These are phyloP conservation scores for Odocoileus virginianus DNA, from an alignment of 2,113 vertebrate genomes.

Conservation along the genomic window DNA sequence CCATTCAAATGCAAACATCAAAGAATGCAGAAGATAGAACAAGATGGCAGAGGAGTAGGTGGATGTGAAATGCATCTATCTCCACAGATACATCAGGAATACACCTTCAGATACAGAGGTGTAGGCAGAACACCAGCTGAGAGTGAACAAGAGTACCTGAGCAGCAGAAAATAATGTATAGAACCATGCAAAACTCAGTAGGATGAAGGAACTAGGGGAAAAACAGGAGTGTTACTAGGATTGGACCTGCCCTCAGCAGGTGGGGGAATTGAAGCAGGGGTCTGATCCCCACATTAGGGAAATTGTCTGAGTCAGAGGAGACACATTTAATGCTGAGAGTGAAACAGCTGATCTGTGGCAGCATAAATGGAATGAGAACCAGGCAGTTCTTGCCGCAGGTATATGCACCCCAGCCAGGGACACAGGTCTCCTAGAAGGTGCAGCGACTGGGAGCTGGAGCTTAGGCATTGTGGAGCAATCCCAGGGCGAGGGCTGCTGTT, in stretches of 20 bases:
- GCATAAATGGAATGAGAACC: not conserved
- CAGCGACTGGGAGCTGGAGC: not conserved
- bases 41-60: not conserved
- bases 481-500: not conserved
- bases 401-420: not conserved
- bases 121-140: not conserved
- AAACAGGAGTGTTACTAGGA: not conserved
- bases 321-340: not conserved
- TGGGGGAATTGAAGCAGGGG: not conserved
- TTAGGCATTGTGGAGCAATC: not conserved
- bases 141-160: not conserved
- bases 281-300: not conserved
- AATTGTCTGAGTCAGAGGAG: not conserved
- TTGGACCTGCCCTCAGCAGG: not conserved
- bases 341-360: not conserved
- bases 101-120: not conserved
- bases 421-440: not conserved
- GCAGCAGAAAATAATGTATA: not conserved
- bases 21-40: not conserved
- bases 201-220: not conserved
- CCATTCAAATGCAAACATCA: not conserved
- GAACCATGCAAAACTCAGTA: not conserved
- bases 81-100: not conserved
- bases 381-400: not conserved
- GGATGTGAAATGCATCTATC: not conserved